Base-by-base conservation (phyloP, 1,140 invertebrate genomes). In the Arion vulgaris region DNA sequence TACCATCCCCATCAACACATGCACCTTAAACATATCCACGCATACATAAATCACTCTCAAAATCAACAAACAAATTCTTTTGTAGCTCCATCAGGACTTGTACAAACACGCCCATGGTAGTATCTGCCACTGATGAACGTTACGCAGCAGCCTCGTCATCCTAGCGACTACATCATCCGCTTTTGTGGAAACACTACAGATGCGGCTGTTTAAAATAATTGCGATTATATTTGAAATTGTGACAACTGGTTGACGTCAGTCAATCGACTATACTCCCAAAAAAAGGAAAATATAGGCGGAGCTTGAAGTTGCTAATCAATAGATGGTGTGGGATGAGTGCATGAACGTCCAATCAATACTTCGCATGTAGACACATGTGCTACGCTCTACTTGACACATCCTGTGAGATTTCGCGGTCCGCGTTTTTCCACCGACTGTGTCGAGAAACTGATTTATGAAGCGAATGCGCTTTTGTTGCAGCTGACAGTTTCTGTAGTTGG, bases 161-260 rank as follows among this genome's bases (percentile, higher is more conserved):
- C 5, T 66, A 1, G n/a, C 62, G 19, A 66, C 28, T 7, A 17
- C n/a, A 57, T 57, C 51, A 2, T 66, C 28, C 62, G 4, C n/a
- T 11, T 2, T 32, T 32, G 13, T 23, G 28, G 62, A 28, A 13
- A 28, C 62, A 28, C 51, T 32, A 28, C 62, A 66, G 62, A n/a
- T 32, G 62, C n/a, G n/a, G 62, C 4, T 28, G 11, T 66, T 66
- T 66, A 28, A 32, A 32, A 66, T 66, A 28, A 66, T 66, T 66
- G 28, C 28, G 62, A 66, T 7, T 17, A 66, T 32, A 28, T 66
- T 66, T 66, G 62, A 66, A 66, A 28, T 66, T 66, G 28, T 66
- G 62, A 66, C 62, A 66, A 66, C 62, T 66, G 62, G n/a, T 17
- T 66, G 62, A 66, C 62, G 62, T 66, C 62, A 66, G 62, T 66